These are phyloP conservation scores for Cheirogaleus medius DNA, from an alignment of 2,113 vertebrate genomes.

Conservation along the genomic window DNA sequence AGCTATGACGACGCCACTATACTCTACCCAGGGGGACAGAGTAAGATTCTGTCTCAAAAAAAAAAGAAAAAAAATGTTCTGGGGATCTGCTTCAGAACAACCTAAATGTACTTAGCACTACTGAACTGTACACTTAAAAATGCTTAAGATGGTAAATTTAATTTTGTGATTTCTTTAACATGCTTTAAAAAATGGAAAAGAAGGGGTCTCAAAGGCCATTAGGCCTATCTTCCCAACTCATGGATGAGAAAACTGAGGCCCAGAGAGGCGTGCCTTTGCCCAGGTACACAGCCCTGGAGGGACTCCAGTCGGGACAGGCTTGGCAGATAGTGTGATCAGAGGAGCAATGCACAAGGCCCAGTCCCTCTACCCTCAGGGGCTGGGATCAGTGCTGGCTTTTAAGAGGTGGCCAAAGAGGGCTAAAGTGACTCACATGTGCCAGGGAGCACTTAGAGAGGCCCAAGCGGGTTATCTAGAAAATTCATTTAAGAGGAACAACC, in stretches of 20 bases:
- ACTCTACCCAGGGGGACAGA: no score
- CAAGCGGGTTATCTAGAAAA: conserved; percentile 20
- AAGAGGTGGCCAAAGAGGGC: neutral
- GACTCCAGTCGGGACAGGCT: neutral
- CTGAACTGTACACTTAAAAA: neutral
- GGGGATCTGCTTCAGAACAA: neutral
- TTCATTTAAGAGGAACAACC: neutral
- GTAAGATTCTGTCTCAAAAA: no score
- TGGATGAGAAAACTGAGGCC: neutral
- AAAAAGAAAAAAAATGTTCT: neutral
- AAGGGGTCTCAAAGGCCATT: no score
- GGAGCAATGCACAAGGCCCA: rapidly evolving
- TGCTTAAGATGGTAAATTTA: neutral
- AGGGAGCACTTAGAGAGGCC: neutral
- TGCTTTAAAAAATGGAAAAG: neutral
- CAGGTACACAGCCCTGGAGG: neutral
- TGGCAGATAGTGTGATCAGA: neutral
- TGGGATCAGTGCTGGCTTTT: neutral
- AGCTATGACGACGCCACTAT: no score
- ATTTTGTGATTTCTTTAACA: no score
- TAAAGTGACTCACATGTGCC: neutral
- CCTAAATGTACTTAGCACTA: neutral
- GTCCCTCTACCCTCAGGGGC: neutral
- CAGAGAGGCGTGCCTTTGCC: neutral
- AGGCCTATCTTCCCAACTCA: neutral